Conservation (phyloP, 1,140 invertebrate species). For the Belonocnema kinseyi region DNA sequence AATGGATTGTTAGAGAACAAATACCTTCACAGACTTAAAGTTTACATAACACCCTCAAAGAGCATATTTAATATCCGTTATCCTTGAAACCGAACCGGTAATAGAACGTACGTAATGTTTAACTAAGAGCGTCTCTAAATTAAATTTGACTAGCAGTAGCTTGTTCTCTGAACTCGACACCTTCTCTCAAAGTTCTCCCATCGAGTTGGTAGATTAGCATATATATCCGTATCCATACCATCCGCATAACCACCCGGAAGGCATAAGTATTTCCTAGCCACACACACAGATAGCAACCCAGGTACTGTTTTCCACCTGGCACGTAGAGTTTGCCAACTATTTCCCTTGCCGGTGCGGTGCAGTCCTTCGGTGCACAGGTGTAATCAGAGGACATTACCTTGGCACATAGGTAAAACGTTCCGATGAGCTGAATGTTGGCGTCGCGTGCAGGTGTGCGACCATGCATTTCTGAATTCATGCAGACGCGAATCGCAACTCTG, state of each 20-base stretch:
- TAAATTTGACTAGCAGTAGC: slow-evolving; percentile 22
- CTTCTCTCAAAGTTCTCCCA: slow-evolving; percentile 28
- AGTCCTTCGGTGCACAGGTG: slow-evolving; percentile 11
- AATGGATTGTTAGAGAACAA: no score
- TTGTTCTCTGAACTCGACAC: slow-evolving; percentile 29
- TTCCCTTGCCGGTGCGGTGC: slow-evolving; percentile 7
- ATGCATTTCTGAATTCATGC: neutral
- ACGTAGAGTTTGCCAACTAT: slow-evolving; percentile 28
- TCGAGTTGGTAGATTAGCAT: slow-evolving; percentile 33
- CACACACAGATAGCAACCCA: neutral
- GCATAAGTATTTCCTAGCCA: neutral
- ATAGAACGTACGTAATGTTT: slow-evolving; percentile 15
- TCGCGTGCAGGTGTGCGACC: neutral
- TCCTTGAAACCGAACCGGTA: slow-evolving; percentile 5
- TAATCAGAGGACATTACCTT: slow-evolving; percentile 11
- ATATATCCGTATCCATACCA: neutral
- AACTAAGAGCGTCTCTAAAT: slow-evolving; percentile 18
- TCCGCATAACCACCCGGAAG: slow-evolving; percentile 18
- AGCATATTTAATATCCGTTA: no score
- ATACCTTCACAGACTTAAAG: neutral
- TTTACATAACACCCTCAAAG: neutral
- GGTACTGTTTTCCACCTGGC: slow-evolving; percentile 25
- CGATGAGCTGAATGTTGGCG: neutral
- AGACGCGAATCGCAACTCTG: no score
- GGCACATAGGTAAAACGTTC: slow-evolving; percentile 15